These are phyloP conservation scores for Belgica antarctica DNA, from an alignment of 2,888 invertebrate genomes.

Conservation along the genomic window DNA sequence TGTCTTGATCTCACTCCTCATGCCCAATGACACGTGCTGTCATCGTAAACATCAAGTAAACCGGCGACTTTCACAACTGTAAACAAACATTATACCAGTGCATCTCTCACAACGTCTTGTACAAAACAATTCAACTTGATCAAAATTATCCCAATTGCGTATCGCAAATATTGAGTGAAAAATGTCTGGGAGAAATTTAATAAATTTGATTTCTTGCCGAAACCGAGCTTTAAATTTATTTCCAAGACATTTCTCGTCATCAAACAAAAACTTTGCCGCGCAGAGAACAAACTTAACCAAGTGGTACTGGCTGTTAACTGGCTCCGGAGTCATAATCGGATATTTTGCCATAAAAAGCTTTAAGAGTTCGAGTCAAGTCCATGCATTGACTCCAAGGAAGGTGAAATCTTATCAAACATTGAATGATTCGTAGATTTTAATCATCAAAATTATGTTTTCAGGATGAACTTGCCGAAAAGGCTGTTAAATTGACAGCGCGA, in stretches of 20 bases:
- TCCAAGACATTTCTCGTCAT: conserved; percentile 31
- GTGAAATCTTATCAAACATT: not conserved
- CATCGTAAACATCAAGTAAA: too few species aligned
- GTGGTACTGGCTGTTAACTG: conserved; percentile 21
- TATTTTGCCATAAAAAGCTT: conserved; percentile 36
- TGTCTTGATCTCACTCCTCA: too few species aligned
- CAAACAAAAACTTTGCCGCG: not conserved
- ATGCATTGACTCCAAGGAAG: conserved; percentile 30
- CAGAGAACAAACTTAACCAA: not conserved
- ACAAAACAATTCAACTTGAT: not conserved
- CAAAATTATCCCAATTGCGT: not conserved
- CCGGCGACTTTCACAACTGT: too few species aligned
- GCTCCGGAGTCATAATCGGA: not conserved
- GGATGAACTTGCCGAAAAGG: conserved; percentile 66
- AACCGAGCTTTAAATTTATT: not conserved
- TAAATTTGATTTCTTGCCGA: conserved; percentile 48
- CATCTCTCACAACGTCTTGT: not conserved
- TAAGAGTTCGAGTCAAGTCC: conserved; percentile 22
- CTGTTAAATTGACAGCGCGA: conserved; percentile 78
- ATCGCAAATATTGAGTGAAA: not conserved
- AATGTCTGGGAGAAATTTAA: conserved; percentile 17
- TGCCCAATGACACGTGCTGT: too few species aligned
- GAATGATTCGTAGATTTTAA: not conserved
- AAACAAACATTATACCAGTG: not conserved
- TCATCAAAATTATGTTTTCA: conserved; percentile 48